phyloP scores from a whole-genome alignment of 1,140 invertebrate species.

The Drosophila murphyi region DNA sequence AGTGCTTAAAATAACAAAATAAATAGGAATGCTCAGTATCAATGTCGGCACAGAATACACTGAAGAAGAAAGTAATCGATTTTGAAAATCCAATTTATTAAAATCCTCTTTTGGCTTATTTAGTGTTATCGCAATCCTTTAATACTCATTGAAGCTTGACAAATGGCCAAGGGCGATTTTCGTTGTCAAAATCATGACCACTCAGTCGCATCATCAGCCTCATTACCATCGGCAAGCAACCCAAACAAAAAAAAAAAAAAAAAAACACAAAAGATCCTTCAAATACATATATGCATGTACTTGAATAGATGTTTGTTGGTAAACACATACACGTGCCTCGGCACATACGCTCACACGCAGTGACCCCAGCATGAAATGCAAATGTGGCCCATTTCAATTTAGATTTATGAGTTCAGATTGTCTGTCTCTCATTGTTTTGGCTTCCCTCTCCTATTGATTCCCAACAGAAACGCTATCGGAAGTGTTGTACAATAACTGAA shows the following conservation, averaged over 20 bases:
- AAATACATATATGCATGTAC: neutral
- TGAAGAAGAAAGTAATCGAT: constrained; percentile 1
- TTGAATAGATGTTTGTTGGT: constrained; percentile 9
- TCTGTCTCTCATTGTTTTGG: constrained; percentile 33
- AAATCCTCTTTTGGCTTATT: constrained; percentile 12
- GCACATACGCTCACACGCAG: constrained; percentile 49
- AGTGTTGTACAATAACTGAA: constrained; percentile 16
- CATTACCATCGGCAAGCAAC: constrained; percentile 43
- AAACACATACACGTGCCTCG: constrained; percentile 29
- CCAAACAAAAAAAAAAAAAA: constrained; percentile 33
- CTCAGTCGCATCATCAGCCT: constrained; percentile 42
- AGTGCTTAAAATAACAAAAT: neutral
- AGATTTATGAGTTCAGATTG: constrained; percentile 66
- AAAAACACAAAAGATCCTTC: constrained; percentile 29
- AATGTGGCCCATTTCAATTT: constrained; percentile 72
- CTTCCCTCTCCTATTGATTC: neutral
- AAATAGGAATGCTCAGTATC: too few relatives aligned
- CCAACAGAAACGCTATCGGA: neutral
- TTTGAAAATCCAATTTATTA: constrained; percentile 14
- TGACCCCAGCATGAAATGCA: constrained; percentile 13
- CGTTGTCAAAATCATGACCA: constrained; percentile 35
- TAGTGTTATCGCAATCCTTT: constrained; percentile 27
- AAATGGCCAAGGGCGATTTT: constrained; percentile 41
- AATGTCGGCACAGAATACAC: neutral
- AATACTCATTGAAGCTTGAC: constrained; percentile 48